Base-by-base conservation (phyloP, 2,797 vertebrate species). In the Crocodylus rhombifer region DNA sequence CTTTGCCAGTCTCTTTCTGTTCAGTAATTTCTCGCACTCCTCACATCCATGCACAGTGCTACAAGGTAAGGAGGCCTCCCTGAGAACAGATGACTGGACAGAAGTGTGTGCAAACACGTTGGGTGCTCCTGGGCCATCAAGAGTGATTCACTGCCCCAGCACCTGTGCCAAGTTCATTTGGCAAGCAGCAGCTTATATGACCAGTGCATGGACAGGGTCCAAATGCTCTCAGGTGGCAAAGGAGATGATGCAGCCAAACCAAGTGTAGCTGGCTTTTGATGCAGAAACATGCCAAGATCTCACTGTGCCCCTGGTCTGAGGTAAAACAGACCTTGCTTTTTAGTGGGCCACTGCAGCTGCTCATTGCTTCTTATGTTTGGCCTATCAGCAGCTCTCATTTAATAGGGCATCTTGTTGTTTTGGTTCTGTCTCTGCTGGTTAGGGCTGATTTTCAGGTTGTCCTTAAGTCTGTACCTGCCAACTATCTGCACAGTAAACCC, bases 21-120 rank as follows among this genome's bases (percentile, higher is more conserved):
- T 94, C 17, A 1, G 90, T 86, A 94, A 95, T 85, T 87, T 83
- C 89, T 87, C 65, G 64, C 77, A 71, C 82, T 87, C 78, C 84
- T 90, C 74, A 95, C 95, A 94, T 92, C 97, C 97, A 97, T 98
- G 95, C 96, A 83, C 69, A 80, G 75, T 87, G 95, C 93, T 93
- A 89, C 91, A 95, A 93, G 92, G 91, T 77, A 95, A 97, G 95
- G 89, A 95, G 93, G 61, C 55, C 55, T 96, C 89, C 88, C 73
- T 71, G 78, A 89, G 88, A 94, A 61, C 82, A 91, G 81, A 65
- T 78, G 30, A 23, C 61, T 91, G 81, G 88, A 79, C 20, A 79
- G 71, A 80, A 88, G 89, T 23, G 16, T 75, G 88, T 30, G 55
- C 90, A 89, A 94, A 89, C 6, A 6, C 80, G 87, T 92, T 90